Percentiles rank a stretch among this genome's conserved stretches.
Conservation (phyloP, 2,113 vertebrate species). For the Lontra canadensis region DNA sequence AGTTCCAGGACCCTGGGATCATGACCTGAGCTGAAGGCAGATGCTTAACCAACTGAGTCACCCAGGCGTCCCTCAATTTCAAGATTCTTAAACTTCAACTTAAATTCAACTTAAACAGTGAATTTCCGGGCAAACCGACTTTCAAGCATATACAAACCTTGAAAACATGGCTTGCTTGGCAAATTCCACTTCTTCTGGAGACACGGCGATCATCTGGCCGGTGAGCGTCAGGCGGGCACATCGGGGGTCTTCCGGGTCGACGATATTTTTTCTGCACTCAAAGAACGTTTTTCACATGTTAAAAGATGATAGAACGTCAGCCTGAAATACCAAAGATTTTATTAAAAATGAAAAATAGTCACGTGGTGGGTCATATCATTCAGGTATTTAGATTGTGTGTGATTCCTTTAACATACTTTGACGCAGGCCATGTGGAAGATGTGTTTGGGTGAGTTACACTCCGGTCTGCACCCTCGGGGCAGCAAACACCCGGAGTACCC, state of each 20-base stretch:
- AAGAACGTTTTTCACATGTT: constrained; percentile 59
- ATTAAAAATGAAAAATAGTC: not conserved
- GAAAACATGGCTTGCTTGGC: constrained; percentile 91
- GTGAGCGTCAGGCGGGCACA: constrained; percentile 90
- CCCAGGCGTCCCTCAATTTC: no score
- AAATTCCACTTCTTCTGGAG: constrained; percentile 89
- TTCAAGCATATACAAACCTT: constrained; percentile 80
- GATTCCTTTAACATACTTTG: not conserved
- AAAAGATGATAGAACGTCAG: not conserved
- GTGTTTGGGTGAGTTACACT: not conserved
- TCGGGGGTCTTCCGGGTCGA: constrained; percentile 90
- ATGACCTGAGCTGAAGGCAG: no score
- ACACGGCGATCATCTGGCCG: constrained; percentile 89
- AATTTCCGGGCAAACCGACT: not conserved
- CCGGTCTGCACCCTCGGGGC: not conserved
- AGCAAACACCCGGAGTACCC: not conserved
- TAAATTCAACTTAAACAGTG: not conserved
- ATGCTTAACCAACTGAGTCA: no score
- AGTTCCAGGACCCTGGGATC: no score
- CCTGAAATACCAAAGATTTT: not conserved
- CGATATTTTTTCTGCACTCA: constrained; percentile 88
- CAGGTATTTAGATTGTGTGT: not conserved
- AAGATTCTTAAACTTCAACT: not conserved
- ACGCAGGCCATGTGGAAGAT: not conserved
- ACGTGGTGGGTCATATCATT: not conserved